Evolutionary conservation across 1,140 invertebrate species (phyloP).

Genomic region (Zeugodacus cucurbitae): DNA sequence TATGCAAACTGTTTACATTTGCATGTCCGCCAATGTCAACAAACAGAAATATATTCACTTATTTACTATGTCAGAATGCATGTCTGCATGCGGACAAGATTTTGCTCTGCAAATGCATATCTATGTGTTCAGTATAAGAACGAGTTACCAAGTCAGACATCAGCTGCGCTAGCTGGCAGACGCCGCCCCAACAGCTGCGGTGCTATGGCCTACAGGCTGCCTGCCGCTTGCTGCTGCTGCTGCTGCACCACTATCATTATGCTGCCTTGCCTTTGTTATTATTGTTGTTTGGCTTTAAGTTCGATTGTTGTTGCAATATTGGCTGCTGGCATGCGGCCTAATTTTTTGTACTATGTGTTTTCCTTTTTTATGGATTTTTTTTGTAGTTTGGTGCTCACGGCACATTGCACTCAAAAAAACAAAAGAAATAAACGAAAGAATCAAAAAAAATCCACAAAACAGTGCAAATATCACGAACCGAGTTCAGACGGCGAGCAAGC

Average conservation of each 20-base stretch:
- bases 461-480: not conserved
- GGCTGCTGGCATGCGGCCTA: conserved; percentile 21
- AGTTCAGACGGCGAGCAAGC: not conserved
- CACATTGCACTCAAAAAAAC: conserved; percentile 22
- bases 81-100: not conserved
- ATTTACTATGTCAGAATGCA: not conserved
- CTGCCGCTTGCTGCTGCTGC: not conserved
- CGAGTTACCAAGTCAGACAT: not conserved
- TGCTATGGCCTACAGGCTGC: not conserved
- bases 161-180: not conserved
- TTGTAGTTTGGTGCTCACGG: not conserved
- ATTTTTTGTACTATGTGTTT: not conserved
- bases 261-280: not conserved
- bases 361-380: not conserved
- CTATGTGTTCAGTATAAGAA: not conserved
- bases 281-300: not conserved
- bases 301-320: conserved; percentile 5
- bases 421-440: not conserved
- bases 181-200: not conserved
- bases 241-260: not conserved
- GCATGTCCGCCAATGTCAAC: too few species aligned
- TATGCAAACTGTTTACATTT: too few species aligned
- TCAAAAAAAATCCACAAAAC: not conserved
- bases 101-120: not conserved
- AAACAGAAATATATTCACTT: too few species aligned